phyloP scores from a whole-genome alignment of 2,797 vertebrate genomes.

The Arctocebus calabarensis region DNA sequence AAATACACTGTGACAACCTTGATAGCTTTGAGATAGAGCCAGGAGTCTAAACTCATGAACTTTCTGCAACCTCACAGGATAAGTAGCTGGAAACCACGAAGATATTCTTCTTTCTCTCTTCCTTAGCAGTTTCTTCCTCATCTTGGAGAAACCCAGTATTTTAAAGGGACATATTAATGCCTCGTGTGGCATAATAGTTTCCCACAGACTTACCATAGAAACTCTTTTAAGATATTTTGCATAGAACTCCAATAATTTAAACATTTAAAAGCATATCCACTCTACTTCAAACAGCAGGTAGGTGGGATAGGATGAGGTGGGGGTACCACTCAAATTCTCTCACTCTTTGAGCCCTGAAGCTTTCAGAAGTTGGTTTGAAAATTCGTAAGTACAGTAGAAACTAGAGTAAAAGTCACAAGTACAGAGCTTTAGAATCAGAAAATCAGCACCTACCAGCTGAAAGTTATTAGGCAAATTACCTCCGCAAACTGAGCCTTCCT shows the following conservation, averaged over 20 bases:
- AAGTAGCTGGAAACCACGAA: background rate
- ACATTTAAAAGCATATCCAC: background rate
- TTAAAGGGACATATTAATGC: background rate
- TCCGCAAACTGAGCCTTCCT: background rate
- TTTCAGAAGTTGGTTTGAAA: background rate
- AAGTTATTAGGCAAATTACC: background rate
- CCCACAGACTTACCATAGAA: background rate
- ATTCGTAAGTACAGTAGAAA: background rate
- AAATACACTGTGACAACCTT: background rate
- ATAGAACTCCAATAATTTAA: background rate
- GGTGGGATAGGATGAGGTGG: background rate
- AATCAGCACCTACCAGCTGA: background rate
- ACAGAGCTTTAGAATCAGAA: background rate
- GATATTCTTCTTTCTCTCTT: background rate
- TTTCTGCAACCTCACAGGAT: no score
- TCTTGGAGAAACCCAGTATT: background rate
- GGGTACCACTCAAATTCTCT: background rate
- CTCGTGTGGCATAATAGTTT: background rate
- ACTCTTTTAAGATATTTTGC: constrained; percentile 9
- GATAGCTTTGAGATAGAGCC: background rate
- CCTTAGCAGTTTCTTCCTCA: background rate
- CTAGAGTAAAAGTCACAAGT: background rate
- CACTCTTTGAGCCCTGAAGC: background rate
- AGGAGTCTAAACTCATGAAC: background rate
- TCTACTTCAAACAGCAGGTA: background rate